phyloP scores from a whole-genome alignment of 2,113 vertebrate genomes.

The Bubo blakistoni region DNA sequence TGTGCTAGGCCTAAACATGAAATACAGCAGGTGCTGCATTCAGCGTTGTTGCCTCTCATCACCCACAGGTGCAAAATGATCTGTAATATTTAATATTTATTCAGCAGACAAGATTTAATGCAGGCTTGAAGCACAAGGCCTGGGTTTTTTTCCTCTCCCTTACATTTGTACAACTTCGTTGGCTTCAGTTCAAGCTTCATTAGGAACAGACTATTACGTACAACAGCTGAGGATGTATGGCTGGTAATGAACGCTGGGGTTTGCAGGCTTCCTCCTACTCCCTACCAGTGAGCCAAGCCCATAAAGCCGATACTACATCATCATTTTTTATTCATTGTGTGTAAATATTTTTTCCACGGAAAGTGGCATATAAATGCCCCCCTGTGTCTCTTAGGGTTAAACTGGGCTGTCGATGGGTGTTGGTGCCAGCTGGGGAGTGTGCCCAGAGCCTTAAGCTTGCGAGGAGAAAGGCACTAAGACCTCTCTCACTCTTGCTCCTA shows the following conservation, averaged over 20 bases:
- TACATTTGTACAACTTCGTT: background rate
- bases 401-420: rapidly evolving
- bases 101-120: background rate
- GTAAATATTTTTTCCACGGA: background rate
- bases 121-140: background rate
- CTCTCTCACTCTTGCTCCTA: background rate
- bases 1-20: background rate
- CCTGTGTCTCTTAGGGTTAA: background rate
- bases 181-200: background rate
- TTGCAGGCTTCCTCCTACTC: slow-evolving; percentile 4
- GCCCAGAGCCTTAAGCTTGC: background rate
- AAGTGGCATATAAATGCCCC: rapidly evolving
- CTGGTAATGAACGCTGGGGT: background rate
- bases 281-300: background rate
- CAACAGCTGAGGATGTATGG: background rate
- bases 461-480: background rate
- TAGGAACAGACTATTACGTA: background rate
- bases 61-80: background rate
- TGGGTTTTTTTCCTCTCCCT: background rate
- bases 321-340: background rate
- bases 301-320: background rate
- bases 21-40: background rate
- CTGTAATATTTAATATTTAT: background rate
- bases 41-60: background rate
- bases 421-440: background rate